Conservation (phyloP, 2,113 vertebrate genomes). For the Myotis yumanensis region DNA sequence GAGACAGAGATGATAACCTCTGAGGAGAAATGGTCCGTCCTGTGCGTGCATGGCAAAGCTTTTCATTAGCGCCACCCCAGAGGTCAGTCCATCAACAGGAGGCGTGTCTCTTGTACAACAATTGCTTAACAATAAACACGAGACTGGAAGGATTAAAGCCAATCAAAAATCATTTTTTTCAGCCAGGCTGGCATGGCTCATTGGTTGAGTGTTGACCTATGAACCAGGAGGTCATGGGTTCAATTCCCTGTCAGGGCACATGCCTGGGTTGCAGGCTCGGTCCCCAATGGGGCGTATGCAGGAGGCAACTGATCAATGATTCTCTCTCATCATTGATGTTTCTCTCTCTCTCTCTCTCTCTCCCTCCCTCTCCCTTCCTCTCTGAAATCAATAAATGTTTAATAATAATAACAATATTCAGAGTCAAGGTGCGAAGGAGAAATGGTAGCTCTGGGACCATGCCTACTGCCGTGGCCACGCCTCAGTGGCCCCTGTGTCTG, state of each 20-base stretch:
- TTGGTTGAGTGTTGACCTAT: too few species aligned
- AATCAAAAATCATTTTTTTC: neutral
- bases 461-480: neutral
- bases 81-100: constrained; percentile 41
- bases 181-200: too few species aligned
- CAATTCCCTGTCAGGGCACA: too few species aligned
- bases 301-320: too few species aligned
- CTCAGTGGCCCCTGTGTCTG: neutral
- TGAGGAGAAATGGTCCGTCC: neutral
- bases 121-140: constrained; percentile 51
- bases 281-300: too few species aligned
- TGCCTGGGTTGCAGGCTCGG: too few species aligned
- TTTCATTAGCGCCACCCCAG: constrained; percentile 48
- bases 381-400: too few species aligned
- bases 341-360: too few species aligned
- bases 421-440: neutral
- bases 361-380: too few species aligned
- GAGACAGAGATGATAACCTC: neutral
- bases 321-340: too few species aligned
- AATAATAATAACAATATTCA: neutral
- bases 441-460: neutral
- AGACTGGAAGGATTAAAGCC: constrained; percentile 4
- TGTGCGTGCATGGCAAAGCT: neutral
- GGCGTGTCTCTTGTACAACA: constrained; percentile 29
- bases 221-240: too few species aligned